phyloP scores from a whole-genome alignment of 2,888 invertebrate species.

The Melanostoma mellinum region DNA sequence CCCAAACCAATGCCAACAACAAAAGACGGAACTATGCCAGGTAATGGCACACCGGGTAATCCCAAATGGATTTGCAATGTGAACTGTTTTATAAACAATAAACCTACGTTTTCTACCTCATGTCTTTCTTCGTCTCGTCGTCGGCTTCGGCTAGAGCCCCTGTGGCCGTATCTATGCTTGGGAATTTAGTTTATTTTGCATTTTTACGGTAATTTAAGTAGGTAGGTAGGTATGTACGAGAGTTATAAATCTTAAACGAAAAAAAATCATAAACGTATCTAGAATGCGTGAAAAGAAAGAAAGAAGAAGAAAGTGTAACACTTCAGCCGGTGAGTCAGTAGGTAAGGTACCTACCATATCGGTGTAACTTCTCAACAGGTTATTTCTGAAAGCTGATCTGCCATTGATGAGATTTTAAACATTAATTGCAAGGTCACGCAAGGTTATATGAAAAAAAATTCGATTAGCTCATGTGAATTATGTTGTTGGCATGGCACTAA shows the following conservation, averaged over 20 bases:
- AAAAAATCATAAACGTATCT: background rate
- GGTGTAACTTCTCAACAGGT: constrained; percentile 3
- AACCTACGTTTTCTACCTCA: background rate
- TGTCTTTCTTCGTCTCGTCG: background rate
- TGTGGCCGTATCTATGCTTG: constrained; percentile 4
- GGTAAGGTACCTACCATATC: too few relatives aligned
- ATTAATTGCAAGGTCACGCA: constrained; percentile 2
- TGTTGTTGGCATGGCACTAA: too few relatives aligned
- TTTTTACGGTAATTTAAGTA: constrained; percentile 42
- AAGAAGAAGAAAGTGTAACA: constrained; percentile 17
- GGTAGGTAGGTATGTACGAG: constrained; percentile 16
- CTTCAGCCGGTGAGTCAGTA: background rate
- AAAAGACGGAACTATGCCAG: constrained; percentile 60
- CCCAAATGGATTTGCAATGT: constrained; percentile 63
- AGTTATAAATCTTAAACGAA: background rate
- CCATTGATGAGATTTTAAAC: background rate
- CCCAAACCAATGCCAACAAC: constrained; percentile 10
- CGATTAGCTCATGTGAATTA: background rate
- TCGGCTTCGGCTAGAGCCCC: too few relatives aligned
- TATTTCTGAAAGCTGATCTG: background rate
- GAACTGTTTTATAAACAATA: constrained; percentile 46
- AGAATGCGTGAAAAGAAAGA: background rate
- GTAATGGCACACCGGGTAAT: constrained; percentile 55
- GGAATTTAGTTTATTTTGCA: constrained; percentile 31
- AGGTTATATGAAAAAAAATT: background rate